phyloP scores from a whole-genome alignment of 2,113 vertebrate genomes.

The Chloropsis cyanopogon region DNA sequence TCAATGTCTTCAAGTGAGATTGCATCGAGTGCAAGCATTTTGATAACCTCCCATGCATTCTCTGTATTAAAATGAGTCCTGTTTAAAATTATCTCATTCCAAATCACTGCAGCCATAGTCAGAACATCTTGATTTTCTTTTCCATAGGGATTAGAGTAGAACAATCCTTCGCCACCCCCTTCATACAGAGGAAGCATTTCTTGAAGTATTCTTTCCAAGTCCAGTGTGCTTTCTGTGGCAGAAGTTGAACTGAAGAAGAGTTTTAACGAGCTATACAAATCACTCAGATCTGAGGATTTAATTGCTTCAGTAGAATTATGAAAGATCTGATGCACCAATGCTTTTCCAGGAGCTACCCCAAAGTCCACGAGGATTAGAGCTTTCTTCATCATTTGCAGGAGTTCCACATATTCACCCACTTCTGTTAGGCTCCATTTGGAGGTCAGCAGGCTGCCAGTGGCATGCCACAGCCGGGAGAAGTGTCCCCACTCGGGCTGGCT shows the following conservation, averaged over 20 bases:
- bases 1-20: neutral
- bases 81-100: conserved; percentile 27
- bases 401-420: conserved; percentile 17
- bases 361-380: conserved; percentile 40
- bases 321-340: neutral
- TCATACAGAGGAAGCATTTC: neutral
- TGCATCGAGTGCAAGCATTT: conserved; percentile 1
- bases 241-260: neutral
- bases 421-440: conserved; percentile 52
- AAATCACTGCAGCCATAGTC: conserved; percentile 26
- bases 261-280: neutral
- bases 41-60: conserved; percentile 37
- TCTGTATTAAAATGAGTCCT: conserved; percentile 12
- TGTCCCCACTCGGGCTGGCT: neutral
- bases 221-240: neutral
- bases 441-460: neutral
- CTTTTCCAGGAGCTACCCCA: neutral
- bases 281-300: neutral
- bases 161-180: neutral
- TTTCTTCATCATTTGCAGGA: conserved; percentile 30
- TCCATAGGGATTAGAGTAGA: neutral
- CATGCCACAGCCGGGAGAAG: neutral
- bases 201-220: neutral
- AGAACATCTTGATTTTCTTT: conserved; percentile 10
- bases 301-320: neutral